Percentiles rank a stretch among this genome's conserved stretches.
Conservation (phyloP, 1,140 invertebrate species). For the Euura saliciscinereae region DNA sequence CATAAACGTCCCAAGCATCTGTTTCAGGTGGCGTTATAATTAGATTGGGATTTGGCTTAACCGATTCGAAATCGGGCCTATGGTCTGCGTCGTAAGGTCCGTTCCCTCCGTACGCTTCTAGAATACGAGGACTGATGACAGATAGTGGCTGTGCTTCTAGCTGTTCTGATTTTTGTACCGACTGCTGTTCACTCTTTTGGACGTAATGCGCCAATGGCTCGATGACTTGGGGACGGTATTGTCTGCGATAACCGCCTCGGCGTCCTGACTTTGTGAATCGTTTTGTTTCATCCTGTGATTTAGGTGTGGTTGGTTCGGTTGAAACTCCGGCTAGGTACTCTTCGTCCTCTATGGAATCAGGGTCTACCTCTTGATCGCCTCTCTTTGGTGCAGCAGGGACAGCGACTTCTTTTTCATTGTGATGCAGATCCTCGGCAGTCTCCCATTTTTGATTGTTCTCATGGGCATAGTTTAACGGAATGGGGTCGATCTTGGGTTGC, state of each 20-base stretch:
- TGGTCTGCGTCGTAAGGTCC: slow-evolving; percentile 36
- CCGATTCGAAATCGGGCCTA: slow-evolving; percentile 32
- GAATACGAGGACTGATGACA: slow-evolving; percentile 25
- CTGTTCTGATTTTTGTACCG: neutral
- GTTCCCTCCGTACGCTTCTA: slow-evolving; percentile 47
- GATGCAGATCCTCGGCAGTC: too few relatives aligned
- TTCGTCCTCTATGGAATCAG: neutral
- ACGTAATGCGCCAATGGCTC: neutral
- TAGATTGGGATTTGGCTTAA: slow-evolving; percentile 42
- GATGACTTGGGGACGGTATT: neutral
- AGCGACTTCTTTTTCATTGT: neutral
- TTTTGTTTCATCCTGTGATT: slow-evolving; percentile 9
- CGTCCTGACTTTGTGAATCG: neutral
- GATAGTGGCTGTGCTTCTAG: slow-evolving; percentile 18
- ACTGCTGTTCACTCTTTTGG: slow-evolving; percentile 2
- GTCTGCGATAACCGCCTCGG: neutral
- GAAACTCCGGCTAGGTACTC: slow-evolving; percentile 2
- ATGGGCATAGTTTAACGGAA: neutral
- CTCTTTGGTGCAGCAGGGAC: neutral
- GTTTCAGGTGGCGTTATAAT: slow-evolving; percentile 33
- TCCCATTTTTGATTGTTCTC: slow-evolving; percentile 11
- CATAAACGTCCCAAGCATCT: slow-evolving; percentile 43
- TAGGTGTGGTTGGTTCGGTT: neutral
- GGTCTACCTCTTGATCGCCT: slow-evolving; percentile 8
- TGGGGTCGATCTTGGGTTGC: neutral